Conservation (phyloP, 2,888 invertebrate genomes). For the Tenthredo distinguenda region DNA sequence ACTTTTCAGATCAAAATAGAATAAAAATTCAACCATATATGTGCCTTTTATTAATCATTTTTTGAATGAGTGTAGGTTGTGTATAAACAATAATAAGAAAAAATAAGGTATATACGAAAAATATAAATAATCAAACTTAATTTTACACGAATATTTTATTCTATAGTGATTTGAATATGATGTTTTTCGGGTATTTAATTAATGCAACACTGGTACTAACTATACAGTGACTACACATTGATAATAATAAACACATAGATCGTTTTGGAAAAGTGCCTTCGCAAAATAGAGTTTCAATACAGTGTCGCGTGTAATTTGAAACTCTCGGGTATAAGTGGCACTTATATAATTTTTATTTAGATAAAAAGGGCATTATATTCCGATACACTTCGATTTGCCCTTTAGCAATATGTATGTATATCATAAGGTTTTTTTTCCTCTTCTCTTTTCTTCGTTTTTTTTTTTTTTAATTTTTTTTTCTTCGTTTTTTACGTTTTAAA, state of each 20-base stretch:
- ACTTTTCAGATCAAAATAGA: neutral
- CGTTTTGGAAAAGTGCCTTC: slow-evolving; percentile 36
- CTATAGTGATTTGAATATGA: slow-evolving; percentile 35
- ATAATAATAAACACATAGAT: slow-evolving; percentile 45
- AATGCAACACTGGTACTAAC: slow-evolving; percentile 48
- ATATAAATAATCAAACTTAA: slow-evolving; percentile 8
- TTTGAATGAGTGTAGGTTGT: neutral
- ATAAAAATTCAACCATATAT: neutral
- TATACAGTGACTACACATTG: slow-evolving; percentile 48
- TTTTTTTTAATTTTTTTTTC: neutral
- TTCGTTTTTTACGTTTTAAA: slow-evolving; percentile 21
- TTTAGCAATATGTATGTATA: slow-evolving; percentile 27
- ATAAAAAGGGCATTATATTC: slow-evolving; percentile 18
- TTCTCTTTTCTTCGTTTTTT: neutral
- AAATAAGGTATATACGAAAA: neutral
- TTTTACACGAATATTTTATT: slow-evolving; percentile 40
- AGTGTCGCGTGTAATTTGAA: slow-evolving; percentile 20
- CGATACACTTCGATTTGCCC: slow-evolving; percentile 16
- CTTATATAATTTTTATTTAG: slow-evolving; percentile 17
- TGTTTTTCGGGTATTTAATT: slow-evolving; percentile 15
- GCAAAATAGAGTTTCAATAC: slow-evolving; percentile 17
- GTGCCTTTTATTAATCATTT: neutral
- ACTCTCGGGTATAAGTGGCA: slow-evolving; percentile 11
- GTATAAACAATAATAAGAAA: neutral
- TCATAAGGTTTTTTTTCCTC: slow-evolving; percentile 19